Conservation (phyloP, 1,140 invertebrate genomes). For the Nylanderia fulva region DNA sequence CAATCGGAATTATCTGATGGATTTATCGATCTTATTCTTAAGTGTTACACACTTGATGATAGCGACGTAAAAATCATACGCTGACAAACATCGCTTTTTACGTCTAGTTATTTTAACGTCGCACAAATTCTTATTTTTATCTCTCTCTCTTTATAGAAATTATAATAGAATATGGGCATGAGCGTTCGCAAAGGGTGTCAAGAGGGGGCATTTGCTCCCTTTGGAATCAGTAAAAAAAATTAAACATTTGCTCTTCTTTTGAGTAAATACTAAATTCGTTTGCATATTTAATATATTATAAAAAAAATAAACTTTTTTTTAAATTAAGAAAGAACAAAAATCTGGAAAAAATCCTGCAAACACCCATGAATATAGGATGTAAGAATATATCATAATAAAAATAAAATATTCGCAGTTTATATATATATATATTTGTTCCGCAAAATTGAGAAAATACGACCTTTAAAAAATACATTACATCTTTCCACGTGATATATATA, state of each 20-base stretch:
- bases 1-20: conserved; percentile 32
- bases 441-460: background rate
- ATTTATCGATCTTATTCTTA: conserved; percentile 27
- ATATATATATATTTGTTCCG: background rate
- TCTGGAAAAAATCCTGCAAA: too few species aligned
- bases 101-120: background rate
- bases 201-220: too few species aligned
- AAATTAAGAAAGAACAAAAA: too few species aligned
- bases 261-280: too few species aligned
- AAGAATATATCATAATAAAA: background rate
- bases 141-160: background rate
- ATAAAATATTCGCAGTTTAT: background rate
- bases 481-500: background rate
- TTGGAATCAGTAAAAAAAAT: too few species aligned
- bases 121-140: background rate
- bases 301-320: too few species aligned
- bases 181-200: too few species aligned
- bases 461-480: background rate
- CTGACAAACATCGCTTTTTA: background rate
- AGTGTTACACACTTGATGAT: background rate
- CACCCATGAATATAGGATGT: too few species aligned
- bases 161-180: too few species aligned
- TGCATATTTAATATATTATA: too few species aligned
- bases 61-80: background rate
- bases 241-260: too few species aligned